These are phyloP conservation scores for Papilio protenor DNA, from an alignment of 2,888 invertebrate genomes.

Conservation along the genomic window DNA sequence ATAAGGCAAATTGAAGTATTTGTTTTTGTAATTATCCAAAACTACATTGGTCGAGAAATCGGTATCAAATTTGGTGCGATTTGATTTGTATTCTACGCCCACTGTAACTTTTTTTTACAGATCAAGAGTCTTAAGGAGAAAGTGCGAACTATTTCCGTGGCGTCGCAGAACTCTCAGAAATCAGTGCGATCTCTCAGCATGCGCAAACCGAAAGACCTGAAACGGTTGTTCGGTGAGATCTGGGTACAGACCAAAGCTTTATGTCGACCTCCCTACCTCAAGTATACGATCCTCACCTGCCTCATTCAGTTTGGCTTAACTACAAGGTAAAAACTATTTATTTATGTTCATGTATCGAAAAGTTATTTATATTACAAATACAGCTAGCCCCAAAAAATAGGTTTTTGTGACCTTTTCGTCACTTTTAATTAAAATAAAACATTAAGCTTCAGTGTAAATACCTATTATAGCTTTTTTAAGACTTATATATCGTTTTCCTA, in stretches of 20 bases:
- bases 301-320: constrained; percentile 93
- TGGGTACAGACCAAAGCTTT: constrained; percentile 90
- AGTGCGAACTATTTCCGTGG: constrained; percentile 85
- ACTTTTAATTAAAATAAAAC: not conserved
- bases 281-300: constrained; percentile 90
- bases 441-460: not conserved
- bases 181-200: constrained; percentile 88
- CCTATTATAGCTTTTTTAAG: not conserved
- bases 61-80: no score
- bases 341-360: not conserved
- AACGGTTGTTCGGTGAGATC: constrained; percentile 87
- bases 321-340: constrained; percentile 82
- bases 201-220: constrained; percentile 89
- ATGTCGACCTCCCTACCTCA: constrained; percentile 89
- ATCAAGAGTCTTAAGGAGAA: constrained; percentile 89
- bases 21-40: no score
- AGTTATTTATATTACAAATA: not conserved
- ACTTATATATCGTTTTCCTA: not conserved
- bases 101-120: constrained; percentile 63
- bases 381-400: not conserved
- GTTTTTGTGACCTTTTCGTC: not conserved
- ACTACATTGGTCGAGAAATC: no score
- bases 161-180: constrained; percentile 86
- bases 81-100: no score
- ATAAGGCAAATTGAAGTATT: no score